These are phyloP conservation scores for Gnatocerus cornutus DNA, from an alignment of 2,888 invertebrate genomes.

Conservation along the genomic window DNA sequence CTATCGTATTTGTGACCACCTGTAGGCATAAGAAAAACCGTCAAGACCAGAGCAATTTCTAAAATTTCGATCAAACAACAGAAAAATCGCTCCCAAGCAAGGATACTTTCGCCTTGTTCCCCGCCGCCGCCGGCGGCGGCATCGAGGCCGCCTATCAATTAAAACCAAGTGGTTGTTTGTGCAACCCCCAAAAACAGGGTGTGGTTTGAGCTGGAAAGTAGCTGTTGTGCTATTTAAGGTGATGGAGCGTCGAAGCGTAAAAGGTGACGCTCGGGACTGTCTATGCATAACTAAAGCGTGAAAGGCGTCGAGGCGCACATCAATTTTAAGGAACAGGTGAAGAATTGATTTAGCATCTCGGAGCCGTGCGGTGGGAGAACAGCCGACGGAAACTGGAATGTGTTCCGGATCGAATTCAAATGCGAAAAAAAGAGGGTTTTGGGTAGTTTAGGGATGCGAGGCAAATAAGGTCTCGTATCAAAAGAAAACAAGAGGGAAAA, in stretches of 20 bases:
- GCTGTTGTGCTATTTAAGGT: constrained; percentile 64
- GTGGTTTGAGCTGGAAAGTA: constrained; percentile 56
- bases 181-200: constrained; percentile 44
- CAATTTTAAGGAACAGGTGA: constrained; percentile 61
- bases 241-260: constrained; percentile 64
- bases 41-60: no score
- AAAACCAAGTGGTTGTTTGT: not conserved
- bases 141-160: no score
- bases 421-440: constrained; percentile 43
- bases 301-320: constrained; percentile 56
- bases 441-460: constrained; percentile 4
- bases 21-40: no score
- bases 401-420: constrained; percentile 48
- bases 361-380: constrained; percentile 52
- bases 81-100: no score
- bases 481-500: constrained; percentile 20
- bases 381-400: constrained; percentile 47
- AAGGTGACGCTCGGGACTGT: constrained; percentile 63
- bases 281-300: constrained; percentile 64
- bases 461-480: constrained; percentile 33
- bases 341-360: constrained; percentile 61
- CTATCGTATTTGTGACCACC: no score
- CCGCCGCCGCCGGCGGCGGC: no score
- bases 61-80: no score
- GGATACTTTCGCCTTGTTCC: no score